A percentile compares a stretch with the other conserved stretches of the same genome.
Evolutionary conservation across 2,113 vertebrate species (phyloP).

Genomic region (Drymodes brunneopygia): DNA sequence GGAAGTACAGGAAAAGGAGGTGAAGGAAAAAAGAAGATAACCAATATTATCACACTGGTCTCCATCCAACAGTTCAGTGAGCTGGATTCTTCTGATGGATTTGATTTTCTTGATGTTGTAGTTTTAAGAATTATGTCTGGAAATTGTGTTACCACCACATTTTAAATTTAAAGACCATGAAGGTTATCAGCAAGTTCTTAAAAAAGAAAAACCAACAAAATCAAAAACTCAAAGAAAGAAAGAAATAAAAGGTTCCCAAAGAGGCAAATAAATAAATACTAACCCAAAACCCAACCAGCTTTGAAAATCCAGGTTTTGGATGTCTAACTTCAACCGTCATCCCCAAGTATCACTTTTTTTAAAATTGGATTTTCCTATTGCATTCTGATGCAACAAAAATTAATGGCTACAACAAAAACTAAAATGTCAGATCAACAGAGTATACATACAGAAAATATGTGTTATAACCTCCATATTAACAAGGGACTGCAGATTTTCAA

Average conservation of each 20-base stretch:
- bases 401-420: neutral
- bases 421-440: neutral
- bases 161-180: neutral
- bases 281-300: fast-evolving
- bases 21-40: neutral
- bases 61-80: neutral
- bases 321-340: neutral
- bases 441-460: neutral
- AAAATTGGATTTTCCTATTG: fast-evolving
- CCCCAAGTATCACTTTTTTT: neutral
- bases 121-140: neutral
- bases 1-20: neutral
- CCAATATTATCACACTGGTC: fast-evolving
- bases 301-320: neutral
- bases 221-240: neutral
- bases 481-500: neutral
- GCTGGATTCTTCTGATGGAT: fast-evolving
- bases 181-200: neutral
- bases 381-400: neutral
- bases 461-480: neutral
- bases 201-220: neutral
- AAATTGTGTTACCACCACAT: neutral
- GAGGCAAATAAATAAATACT: neutral
- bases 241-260: fast-evolving
- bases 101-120: neutral